These are phyloP conservation scores for Delphinus delphis DNA, from an alignment of 2,113 vertebrate genomes.

Conservation along the genomic window DNA sequence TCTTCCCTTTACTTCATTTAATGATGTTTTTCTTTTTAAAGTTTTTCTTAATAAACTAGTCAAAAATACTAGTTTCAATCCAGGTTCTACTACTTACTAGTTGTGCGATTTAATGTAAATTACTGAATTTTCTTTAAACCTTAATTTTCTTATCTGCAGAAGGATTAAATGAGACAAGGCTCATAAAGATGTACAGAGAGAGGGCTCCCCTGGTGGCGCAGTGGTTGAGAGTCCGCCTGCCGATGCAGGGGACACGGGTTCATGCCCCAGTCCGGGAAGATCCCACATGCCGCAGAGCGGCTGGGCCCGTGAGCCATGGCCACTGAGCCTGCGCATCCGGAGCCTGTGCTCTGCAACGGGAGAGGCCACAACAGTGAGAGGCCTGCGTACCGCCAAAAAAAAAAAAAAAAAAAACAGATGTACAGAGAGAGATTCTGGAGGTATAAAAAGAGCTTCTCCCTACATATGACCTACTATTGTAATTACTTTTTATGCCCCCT, in stretches of 20 bases:
- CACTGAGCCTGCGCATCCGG: too few species aligned
- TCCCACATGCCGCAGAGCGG: too few species aligned
- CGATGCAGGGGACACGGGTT: too few species aligned
- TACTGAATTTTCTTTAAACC: neutral
- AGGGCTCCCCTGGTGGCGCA: neutral
- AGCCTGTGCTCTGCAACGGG: too few species aligned
- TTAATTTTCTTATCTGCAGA: neutral
- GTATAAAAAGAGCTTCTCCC: neutral
- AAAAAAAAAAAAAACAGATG: too few species aligned
- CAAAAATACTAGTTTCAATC: neutral
- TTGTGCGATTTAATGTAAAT: neutral
- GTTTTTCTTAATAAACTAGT: neutral
- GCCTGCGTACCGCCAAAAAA: too few species aligned
- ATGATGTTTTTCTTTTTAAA: neutral
- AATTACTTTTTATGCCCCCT: neutral
- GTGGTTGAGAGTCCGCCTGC: too few species aligned
- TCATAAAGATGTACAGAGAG: neutral
- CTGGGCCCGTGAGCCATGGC: too few species aligned
- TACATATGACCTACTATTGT: neutral
- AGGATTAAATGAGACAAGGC: neutral
- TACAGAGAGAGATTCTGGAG: neutral
- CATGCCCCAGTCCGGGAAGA: too few species aligned
- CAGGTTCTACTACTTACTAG: neutral
- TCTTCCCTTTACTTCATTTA: neutral
- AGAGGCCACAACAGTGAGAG: too few species aligned